phyloP scores from a whole-genome alignment of 2,797 vertebrate species.

The Cyprinella venusta region DNA sequence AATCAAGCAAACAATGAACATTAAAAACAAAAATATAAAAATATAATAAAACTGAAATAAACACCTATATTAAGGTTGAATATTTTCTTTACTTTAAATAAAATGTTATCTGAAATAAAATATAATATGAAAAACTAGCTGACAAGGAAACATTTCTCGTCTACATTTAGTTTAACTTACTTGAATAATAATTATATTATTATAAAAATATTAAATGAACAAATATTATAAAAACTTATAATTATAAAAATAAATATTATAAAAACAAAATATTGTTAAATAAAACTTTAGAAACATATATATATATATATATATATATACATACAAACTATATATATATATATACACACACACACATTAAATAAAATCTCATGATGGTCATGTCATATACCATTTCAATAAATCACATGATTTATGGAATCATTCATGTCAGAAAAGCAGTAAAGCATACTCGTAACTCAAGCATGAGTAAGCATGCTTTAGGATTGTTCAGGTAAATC shows the following conservation, averaged over 20 bases:
- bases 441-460: neutral
- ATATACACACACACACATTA: neutral
- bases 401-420: neutral
- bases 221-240: too few relatives aligned
- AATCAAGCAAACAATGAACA: neutral
- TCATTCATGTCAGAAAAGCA: neutral
- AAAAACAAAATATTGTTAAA: neutral
- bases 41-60: neutral
- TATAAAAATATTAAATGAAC: too few relatives aligned
- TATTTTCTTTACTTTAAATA: neutral
- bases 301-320: neutral
- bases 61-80: neutral
- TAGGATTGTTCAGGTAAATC: neutral
- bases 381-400: neutral
- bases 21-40: neutral
- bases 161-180: neutral
- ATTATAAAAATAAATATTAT: too few relatives aligned
- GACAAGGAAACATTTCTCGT: neutral
- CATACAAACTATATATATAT: too few relatives aligned
- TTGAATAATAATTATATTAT: too few relatives aligned
- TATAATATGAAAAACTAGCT: neutral
- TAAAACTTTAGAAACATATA: neutral
- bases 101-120: neutral
- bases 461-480: neutral
- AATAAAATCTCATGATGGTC: conserved; percentile 2